phyloP scores from a whole-genome alignment of 2,113 vertebrate genomes.

The Forbesichthys agassizii region DNA sequence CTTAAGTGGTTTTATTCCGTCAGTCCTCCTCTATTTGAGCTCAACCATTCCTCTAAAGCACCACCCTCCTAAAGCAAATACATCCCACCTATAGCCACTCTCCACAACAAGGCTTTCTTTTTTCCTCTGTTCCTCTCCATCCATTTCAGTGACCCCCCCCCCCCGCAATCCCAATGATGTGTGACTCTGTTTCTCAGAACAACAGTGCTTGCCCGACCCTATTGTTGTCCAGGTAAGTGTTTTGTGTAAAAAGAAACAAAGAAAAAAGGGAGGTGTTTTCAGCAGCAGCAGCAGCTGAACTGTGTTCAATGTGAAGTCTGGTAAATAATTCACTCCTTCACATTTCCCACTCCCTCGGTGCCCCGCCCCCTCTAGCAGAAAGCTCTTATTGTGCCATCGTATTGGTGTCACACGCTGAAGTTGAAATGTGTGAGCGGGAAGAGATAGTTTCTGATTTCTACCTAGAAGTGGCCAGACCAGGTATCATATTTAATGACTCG shows the following conservation, averaged over 20 bases:
- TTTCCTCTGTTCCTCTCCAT: not conserved
- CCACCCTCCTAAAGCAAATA: constrained; percentile 12
- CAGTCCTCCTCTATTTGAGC: not conserved
- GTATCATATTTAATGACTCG: too few relatives aligned
- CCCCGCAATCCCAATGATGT: not conserved
- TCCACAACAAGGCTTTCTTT: not conserved
- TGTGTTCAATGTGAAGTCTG: not conserved
- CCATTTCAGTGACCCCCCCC: not conserved
- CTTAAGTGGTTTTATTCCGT: not conserved
- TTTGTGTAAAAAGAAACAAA: constrained; percentile 21
- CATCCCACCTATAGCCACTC: constrained; percentile 14
- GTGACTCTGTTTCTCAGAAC: not conserved
- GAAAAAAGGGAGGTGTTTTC: not conserved
- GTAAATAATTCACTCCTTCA: constrained; percentile 49
- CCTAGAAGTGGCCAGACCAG: constrained; percentile 21
- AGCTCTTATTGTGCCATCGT: not conserved
- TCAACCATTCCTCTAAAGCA: constrained; percentile 1
- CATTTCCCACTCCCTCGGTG: constrained; percentile 6
- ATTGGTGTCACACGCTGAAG: not conserved
- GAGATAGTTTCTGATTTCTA: constrained; percentile 4
- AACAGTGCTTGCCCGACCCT: not conserved
- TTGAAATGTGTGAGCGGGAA: not conserved
- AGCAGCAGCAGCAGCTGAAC: not conserved
- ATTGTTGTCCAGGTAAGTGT: constrained; percentile 31
- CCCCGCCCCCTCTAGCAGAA: not conserved